Conservation (phyloP, 2,113 vertebrate species). For the Mormyrus lacerda region DNA sequence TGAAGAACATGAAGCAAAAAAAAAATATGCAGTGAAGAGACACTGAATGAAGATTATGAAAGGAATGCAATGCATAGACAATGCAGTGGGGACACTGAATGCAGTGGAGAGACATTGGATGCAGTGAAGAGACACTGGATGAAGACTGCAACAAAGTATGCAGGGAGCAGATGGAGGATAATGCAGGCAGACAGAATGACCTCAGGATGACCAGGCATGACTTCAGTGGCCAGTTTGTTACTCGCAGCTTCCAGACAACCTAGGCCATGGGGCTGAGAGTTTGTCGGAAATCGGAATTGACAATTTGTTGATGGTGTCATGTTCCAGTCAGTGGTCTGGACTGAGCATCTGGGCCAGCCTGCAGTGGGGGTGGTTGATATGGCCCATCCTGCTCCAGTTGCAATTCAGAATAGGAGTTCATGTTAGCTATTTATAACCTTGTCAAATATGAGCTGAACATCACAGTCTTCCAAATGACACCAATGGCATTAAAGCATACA, state of each 20-base stretch:
- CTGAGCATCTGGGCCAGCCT: conserved; percentile 35
- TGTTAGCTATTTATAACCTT: conserved; percentile 17
- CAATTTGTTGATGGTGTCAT: conserved; percentile 51
- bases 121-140: not conserved
- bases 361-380: not conserved
- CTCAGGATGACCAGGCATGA: not conserved
- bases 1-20: not conserved
- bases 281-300: conserved; percentile 43
- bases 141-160: not conserved
- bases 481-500: not conserved
- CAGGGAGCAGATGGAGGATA: not conserved
- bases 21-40: not conserved
- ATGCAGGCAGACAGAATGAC: not conserved
- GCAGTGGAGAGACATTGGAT: not conserved
- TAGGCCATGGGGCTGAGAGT: conserved; percentile 30
- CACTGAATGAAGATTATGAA: not conserved
- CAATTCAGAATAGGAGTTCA: not conserved
- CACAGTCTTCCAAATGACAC: not conserved
- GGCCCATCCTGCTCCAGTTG: not conserved
- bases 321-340: conserved; percentile 42
- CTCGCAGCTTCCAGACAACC: conserved; percentile 17
- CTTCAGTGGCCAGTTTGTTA: conserved; percentile 10
- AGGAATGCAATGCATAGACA: not conserved
- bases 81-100: not conserved
- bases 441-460: not conserved